Evolutionary conservation across 2,888 invertebrate genomes (phyloP).

Genomic region (Syrphus vitripennis): DNA sequence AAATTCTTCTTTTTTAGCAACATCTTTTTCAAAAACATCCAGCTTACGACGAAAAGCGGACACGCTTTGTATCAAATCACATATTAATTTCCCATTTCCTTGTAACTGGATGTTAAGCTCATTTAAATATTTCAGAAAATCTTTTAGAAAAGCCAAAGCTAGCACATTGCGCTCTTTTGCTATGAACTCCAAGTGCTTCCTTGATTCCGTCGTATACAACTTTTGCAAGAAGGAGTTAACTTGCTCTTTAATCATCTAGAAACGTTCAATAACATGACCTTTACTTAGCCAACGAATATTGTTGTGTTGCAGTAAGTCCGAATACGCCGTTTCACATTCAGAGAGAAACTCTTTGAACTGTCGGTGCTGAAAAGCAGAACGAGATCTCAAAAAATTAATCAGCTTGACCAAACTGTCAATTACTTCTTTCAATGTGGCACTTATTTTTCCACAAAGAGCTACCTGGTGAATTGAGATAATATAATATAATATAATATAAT

Average conservation of each 20-base stretch:
- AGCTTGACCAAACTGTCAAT: neutral
- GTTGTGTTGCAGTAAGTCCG: too few relatives aligned
- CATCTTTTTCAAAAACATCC: neutral
- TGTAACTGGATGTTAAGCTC: conserved; percentile 7
- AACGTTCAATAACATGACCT: conserved; percentile 14
- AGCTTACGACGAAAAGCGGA: conserved; percentile 15
- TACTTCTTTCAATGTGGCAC: neutral
- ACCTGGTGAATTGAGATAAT: neutral
- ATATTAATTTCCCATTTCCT: conserved; percentile 10
- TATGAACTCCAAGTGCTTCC: conserved; percentile 1
- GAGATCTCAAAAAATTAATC: neutral
- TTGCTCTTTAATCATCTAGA: conserved; percentile 12
- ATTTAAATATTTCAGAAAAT: conserved; percentile 13
- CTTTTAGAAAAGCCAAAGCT: conserved; percentile 1
- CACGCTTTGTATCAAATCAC: conserved; percentile 6
- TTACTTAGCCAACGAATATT: too few relatives aligned
- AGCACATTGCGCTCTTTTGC: neutral
- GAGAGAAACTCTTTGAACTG: too few relatives aligned
- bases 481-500: neutral
- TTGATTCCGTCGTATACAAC: conserved; percentile 11
- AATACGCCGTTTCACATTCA: too few relatives aligned
- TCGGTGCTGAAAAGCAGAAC: conserved; percentile 1
- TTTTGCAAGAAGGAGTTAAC: conserved; percentile 3
- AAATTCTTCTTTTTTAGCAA: neutral
- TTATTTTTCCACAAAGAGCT: neutral